Conservation (phyloP, 2,888 invertebrate species). For the Rotaria sp. region DNA sequence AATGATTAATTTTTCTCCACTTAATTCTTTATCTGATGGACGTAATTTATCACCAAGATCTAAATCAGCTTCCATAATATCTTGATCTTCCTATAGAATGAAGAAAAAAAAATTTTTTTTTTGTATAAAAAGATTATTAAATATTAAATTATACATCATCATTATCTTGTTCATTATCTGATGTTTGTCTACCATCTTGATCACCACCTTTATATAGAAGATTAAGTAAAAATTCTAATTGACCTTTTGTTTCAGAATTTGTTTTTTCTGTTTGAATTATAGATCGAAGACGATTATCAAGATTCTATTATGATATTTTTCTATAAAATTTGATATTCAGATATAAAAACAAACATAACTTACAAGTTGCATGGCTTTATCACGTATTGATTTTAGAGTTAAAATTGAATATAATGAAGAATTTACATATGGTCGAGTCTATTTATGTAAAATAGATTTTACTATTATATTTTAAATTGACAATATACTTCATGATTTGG, state of each 20-base stretch:
- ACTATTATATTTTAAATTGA: neutral
- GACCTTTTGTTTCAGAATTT: slow-evolving; percentile 16
- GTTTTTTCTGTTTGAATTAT: neutral
- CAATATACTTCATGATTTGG: slow-evolving; percentile 51
- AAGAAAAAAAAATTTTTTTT: neutral
- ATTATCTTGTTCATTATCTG: slow-evolving; percentile 55
- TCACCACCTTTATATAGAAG: slow-evolving; percentile 8
- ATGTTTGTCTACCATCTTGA: slow-evolving; percentile 40
- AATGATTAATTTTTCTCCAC: slow-evolving; percentile 52
- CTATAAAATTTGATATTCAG: neutral
- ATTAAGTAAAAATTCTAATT: neutral
- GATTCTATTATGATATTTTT: neutral
- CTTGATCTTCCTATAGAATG: slow-evolving; percentile 53
- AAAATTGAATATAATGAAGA: slow-evolving; percentile 60
- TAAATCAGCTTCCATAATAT: slow-evolving; percentile 59
- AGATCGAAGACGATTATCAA: slow-evolving; percentile 18
- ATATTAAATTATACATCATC: slow-evolving; percentile 49
- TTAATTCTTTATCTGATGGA: slow-evolving; percentile 48
- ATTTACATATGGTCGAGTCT: slow-evolving; percentile 60
- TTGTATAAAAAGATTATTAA: neutral
- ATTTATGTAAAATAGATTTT: slow-evolving; percentile 23
- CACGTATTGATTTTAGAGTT: slow-evolving; percentile 56
- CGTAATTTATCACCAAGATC: slow-evolving; percentile 56
- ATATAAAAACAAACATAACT: slow-evolving; percentile 37
- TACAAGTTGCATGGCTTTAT: slow-evolving; percentile 57